Conservation (phyloP, 2,888 invertebrate genomes). For the Cheilosia impressa region DNA sequence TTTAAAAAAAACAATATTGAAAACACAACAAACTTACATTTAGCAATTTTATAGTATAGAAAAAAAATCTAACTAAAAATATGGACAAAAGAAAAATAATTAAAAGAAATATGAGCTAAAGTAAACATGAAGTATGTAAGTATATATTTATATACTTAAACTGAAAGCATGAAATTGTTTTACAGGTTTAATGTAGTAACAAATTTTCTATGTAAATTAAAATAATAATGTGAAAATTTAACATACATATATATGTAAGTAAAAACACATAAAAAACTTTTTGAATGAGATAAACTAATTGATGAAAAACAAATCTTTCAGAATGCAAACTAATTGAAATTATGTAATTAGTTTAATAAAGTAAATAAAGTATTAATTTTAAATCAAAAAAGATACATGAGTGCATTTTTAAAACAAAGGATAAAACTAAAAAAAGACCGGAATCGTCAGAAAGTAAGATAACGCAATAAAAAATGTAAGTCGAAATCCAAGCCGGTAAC, state of each 20-base stretch:
- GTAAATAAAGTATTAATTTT: conserved; percentile 63
- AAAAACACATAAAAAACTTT: conserved; percentile 28
- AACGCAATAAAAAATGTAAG: too few species aligned
- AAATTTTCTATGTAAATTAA: conserved; percentile 67
- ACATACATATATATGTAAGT: conserved; percentile 15
- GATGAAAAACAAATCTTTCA: conserved; percentile 38
- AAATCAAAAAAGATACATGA: conserved; percentile 2
- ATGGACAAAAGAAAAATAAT: conserved; percentile 4
- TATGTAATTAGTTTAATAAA: conserved; percentile 60
- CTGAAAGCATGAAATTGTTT: conserved; percentile 44
- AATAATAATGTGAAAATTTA: conserved; percentile 15
- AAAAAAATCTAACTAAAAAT: conserved; percentile 27
- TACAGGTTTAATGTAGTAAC: conserved; percentile 48
- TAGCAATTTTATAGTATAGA: conserved; percentile 39
- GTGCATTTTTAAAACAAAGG: neutral
- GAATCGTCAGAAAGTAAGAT: too few species aligned
- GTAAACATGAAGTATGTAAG: conserved; percentile 32
- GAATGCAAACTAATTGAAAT: conserved; percentile 51
- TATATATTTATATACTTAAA: conserved; percentile 43
- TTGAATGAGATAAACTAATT: conserved; percentile 32
- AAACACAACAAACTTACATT: conserved; percentile 16
- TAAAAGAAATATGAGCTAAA: neutral
- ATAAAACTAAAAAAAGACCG: neutral
- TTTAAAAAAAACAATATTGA: neutral
- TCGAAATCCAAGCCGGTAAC: too few species aligned